Conservation (phyloP, 2,113 vertebrate genomes). For the Orthonyx spaldingii region DNA sequence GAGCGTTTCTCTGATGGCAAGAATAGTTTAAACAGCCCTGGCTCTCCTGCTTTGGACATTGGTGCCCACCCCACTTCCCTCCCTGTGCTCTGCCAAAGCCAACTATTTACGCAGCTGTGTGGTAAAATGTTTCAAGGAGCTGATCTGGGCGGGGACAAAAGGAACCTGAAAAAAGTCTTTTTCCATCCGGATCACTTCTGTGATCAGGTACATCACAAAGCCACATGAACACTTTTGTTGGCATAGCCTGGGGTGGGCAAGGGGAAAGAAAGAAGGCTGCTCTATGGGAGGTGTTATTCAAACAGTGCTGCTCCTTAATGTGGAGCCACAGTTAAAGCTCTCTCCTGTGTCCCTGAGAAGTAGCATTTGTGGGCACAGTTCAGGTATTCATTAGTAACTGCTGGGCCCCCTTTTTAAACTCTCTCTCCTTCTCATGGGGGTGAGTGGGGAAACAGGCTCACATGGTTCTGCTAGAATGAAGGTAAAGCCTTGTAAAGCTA, state of each 20-base stretch:
- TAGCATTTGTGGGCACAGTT: neutral
- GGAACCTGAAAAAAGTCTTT: neutral
- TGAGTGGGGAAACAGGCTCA: neutral
- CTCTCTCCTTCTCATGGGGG: neutral
- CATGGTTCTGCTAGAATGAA: neutral
- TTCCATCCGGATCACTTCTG: neutral
- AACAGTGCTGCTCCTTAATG: neutral
- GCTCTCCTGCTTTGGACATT: neutral
- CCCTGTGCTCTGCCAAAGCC: neutral
- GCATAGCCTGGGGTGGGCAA: neutral
- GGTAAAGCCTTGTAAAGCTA: slow-evolving; percentile 1
- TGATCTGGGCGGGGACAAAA: neutral
- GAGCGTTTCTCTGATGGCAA: neutral
- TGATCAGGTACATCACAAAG: neutral
- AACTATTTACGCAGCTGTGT: slow-evolving; percentile 29
- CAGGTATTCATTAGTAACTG: neutral
- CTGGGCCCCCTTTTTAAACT: neutral
- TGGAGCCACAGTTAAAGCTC: neutral
- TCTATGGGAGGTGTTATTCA: neutral
- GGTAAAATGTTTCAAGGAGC: neutral
- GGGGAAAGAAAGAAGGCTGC: neutral
- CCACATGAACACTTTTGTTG: neutral
- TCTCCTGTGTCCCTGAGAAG: neutral
- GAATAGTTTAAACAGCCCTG: neutral
- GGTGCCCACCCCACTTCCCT: neutral